Evolutionary conservation across 2,888 invertebrate genomes (phyloP), one percentile per base, ranked within the genome.

Genomic region (Synanthedon myopaeformis): DNA sequence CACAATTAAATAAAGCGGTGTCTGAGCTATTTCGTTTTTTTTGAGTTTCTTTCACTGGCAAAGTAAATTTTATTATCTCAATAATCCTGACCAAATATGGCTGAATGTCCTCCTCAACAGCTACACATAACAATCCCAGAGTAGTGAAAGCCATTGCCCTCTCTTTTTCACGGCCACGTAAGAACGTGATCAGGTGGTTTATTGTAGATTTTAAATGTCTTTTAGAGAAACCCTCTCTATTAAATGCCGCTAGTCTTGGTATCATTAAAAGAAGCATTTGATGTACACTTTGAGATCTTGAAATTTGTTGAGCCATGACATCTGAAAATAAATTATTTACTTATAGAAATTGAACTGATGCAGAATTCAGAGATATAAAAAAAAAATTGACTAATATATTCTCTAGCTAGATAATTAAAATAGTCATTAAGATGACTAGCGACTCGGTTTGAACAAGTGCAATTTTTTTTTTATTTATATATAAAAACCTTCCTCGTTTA

Each of bases 181-280:
- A 76, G 51, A 93, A 94, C 12, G 89, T 88, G 56, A 97, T 88
- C 49, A 98, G 83, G 76, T 97, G 94, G 60, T 89, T 90, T 72
- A 98, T 92, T 1, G 96, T 92, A 0, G 91, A 90, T 52, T 90
- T 90, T 0, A 96, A 80, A 76, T 96, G 93, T 61, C 91, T 91
- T 55, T 90, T 89, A 0, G 93, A 91, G 78, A 97, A 98, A 51
- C 90, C 90, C 52, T 92, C 91, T 54, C 91, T 92, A 72, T 96
- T 93, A 66, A 98, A 97, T n/a, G 98, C 96, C 6, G 97, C 97
- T 45, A 98, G 82, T 57, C 98, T 89, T 0, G 99, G 99, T 61
- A 99, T 88, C 56, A 98, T 91, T 53, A 93, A 91, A 56, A 98
- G 89, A 8, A 99, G 82, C 45, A 95, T 92, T 72, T 96, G 94